Conservation (phyloP, 1,140 invertebrate species). For the Nebria ingens region DNA sequence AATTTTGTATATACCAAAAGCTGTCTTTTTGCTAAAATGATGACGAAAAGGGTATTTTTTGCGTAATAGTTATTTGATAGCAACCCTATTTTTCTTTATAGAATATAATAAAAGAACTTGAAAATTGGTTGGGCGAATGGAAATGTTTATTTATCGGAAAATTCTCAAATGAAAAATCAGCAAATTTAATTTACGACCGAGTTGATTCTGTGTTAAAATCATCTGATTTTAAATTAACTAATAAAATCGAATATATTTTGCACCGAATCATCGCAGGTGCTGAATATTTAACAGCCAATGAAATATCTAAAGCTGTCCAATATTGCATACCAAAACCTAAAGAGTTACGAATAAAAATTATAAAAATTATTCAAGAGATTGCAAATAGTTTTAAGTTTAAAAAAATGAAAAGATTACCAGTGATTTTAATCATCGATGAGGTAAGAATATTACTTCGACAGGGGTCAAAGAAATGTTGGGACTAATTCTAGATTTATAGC, state of each 20-base stretch:
- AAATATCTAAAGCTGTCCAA: constrained; percentile 19
- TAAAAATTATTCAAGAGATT: constrained; percentile 8
- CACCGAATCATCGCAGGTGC: constrained; percentile 15
- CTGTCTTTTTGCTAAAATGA: too few relatives aligned
- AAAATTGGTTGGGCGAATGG: constrained; percentile 26
- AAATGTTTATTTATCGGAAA: constrained; percentile 28
- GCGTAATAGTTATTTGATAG: neutral
- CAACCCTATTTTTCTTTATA: too few relatives aligned
- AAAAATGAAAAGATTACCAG: constrained; percentile 41
- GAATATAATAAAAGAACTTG: constrained; percentile 22
- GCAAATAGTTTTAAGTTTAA: constrained; percentile 25
- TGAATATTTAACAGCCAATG: constrained; percentile 17
- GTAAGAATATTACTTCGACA: constrained; percentile 30
- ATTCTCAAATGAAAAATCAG: constrained; percentile 15
- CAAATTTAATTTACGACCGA: constrained; percentile 5
- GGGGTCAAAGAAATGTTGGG: neutral
- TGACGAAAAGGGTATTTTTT: too few relatives aligned
- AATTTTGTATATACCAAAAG: too few relatives aligned
- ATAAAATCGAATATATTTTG: constrained; percentile 19
- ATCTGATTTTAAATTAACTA: constrained; percentile 12
- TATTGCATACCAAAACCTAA: constrained; percentile 20
- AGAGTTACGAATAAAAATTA: constrained; percentile 16
- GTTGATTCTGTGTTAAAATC: constrained; percentile 10
- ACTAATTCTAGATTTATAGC: constrained; percentile 37
- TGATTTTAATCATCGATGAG: constrained; percentile 55